Percentiles rank a stretch among this genome's conserved stretches.
phyloP scores from a whole-genome alignment of 2,113 vertebrate species.

The Mugil cephalus region DNA sequence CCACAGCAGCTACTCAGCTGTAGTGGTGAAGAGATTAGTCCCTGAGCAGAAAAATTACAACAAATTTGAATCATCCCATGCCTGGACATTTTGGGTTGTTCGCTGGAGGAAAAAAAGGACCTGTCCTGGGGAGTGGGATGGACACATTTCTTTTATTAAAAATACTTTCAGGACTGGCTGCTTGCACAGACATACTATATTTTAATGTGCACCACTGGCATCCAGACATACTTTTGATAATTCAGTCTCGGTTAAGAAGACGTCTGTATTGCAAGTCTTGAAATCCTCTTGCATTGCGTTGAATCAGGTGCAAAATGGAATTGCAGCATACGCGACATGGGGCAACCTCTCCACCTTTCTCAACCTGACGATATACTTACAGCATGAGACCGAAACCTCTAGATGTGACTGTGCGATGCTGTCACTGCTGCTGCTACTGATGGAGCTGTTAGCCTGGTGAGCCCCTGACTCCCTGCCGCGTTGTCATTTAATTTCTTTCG shows the following conservation, averaged over 20 bases:
- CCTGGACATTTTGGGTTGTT: neutral
- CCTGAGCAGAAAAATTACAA: neutral
- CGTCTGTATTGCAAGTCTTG: neutral
- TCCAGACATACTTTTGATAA: neutral
- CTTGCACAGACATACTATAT: neutral
- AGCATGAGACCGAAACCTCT: slow-evolving; percentile 63
- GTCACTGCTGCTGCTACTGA: slow-evolving; percentile 80
- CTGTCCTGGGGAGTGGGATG: no score
- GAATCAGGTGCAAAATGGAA: slow-evolving; percentile 87
- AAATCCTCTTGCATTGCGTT: slow-evolving; percentile 22
- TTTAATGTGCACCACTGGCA: neutral
- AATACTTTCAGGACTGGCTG: neutral
- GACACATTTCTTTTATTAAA: no score
- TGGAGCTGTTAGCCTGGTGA: slow-evolving; percentile 82
- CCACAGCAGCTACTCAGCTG: neutral
- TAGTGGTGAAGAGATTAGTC: slow-evolving; percentile 2
- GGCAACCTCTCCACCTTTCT: slow-evolving; percentile 79
- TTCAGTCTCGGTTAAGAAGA: neutral
- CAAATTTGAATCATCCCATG: neutral
- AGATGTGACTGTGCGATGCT: slow-evolving; percentile 67
- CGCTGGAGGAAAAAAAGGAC: neutral
- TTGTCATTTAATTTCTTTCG: neutral
- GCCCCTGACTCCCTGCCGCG: slow-evolving; percentile 13
- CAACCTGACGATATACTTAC: slow-evolving; percentile 81
- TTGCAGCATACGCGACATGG: slow-evolving; percentile 79